Percentiles rank a stretch among this genome's conserved stretches.
phyloP scores from a whole-genome alignment of 2,888 invertebrate species.

The Agriopis marginaria region DNA sequence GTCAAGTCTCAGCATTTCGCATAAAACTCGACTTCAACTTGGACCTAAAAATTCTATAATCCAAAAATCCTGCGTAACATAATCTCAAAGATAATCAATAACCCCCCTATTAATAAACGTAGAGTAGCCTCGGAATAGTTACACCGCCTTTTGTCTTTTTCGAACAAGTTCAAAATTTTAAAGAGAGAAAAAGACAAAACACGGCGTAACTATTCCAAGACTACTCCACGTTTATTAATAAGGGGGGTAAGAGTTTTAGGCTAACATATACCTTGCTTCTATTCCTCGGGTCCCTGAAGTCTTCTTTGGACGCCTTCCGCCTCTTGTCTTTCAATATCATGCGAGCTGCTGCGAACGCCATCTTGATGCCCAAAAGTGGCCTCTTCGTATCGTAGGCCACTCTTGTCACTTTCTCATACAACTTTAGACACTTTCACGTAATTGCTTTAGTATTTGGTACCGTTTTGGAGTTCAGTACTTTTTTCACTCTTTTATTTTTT shows the following conservation, averaged over 20 bases:
- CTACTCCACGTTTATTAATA: too few species aligned
- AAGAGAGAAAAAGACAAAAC: too few species aligned
- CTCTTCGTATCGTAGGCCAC: conserved; percentile 53
- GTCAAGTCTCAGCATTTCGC: not conserved
- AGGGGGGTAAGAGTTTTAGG: not conserved
- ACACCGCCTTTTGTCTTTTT: too few species aligned
- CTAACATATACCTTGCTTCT: conserved; percentile 91
- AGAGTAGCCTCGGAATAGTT: too few species aligned
- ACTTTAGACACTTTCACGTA: conserved; percentile 16
- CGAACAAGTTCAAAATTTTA: too few species aligned
- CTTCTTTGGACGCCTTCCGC: conserved; percentile 93
- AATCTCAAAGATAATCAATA: not conserved
- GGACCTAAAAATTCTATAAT: not conserved
- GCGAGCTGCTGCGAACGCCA: conserved; percentile 94
- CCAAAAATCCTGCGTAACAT: too few species aligned
- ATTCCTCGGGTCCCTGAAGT: conserved; percentile 90
- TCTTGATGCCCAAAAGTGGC: conserved; percentile 69
- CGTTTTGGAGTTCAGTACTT: not conserved
- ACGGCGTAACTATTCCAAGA: too few species aligned
- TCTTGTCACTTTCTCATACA: conserved; percentile 45
- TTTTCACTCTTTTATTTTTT: not conserved
- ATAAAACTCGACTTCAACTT: not conserved
- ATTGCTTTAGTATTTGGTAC: not conserved
- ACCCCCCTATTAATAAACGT: too few species aligned
- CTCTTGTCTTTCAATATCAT: conserved; percentile 94